These are phyloP conservation scores for Luehdorfia chinensis DNA, from an alignment of 1,140 invertebrate genomes.

Conservation along the genomic window DNA sequence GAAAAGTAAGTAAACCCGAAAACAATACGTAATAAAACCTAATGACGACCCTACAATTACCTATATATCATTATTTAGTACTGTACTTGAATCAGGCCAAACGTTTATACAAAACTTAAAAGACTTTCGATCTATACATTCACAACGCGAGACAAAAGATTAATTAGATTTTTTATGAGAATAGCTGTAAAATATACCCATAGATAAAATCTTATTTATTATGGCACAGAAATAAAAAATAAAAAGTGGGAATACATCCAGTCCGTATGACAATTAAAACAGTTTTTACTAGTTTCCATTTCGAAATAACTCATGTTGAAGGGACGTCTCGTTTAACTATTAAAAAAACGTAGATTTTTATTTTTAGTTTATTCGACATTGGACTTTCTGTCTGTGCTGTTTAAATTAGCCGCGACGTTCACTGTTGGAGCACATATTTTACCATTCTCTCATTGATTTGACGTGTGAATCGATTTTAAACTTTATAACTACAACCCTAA, in stretches of 20 bases:
- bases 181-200: constrained; percentile 17
- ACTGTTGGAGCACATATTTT: constrained; percentile 27
- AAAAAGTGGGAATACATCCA: not conserved
- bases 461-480: constrained; percentile 14
- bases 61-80: too few relatives aligned
- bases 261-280: constrained; percentile 27
- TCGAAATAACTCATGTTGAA: constrained; percentile 45
- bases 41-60: too few relatives aligned
- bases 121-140: constrained; percentile 2
- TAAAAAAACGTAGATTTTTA: constrained; percentile 41
- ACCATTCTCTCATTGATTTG: constrained; percentile 21
- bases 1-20: too few relatives aligned
- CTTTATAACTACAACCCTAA: not conserved
- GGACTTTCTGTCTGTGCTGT: constrained; percentile 40
- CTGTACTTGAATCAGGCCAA: too few relatives aligned
- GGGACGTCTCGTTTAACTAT: constrained; percentile 36
- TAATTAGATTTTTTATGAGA: constrained; percentile 13
- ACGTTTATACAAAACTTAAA: constrained; percentile 2
- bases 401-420: constrained; percentile 58
- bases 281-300: constrained; percentile 37
- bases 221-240: constrained; percentile 9
- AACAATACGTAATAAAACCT: too few relatives aligned
- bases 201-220: constrained; percentile 18
- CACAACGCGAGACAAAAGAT: constrained; percentile 12
- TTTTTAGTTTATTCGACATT: constrained; percentile 52